These are phyloP conservation scores for Puffinus mauretanicus DNA, from an alignment of 2,113 vertebrate species.

Conservation along the genomic window DNA sequence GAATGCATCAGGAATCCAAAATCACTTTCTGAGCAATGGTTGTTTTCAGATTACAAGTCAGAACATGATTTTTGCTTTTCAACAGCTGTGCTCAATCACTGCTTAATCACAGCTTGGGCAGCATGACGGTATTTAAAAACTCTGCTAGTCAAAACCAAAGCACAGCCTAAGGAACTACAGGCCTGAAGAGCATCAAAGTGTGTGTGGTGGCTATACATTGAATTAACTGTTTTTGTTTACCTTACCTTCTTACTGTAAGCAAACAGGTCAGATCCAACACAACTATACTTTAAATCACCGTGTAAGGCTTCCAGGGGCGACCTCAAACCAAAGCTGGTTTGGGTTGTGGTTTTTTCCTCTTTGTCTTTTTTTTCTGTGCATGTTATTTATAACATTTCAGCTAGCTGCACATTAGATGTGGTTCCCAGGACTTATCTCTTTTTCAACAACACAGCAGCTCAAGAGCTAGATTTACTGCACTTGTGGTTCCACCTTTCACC, in stretches of 20 bases:
- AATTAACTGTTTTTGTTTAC: not conserved
- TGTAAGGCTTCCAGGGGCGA: not conserved
- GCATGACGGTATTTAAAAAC: not conserved
- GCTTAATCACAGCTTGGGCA: not conserved
- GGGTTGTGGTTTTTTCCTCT: not conserved
- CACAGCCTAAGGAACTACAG: not conserved
- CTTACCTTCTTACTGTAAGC: not conserved
- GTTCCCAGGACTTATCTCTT: not conserved
- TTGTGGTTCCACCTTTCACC: not conserved
- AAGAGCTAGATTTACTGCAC: not conserved
- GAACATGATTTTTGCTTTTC: not conserved
- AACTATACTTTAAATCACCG: not conserved
- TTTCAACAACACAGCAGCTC: not conserved
- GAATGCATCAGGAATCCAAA: not conserved
- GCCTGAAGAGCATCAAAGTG: not conserved
- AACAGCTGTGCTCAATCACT: not conserved
- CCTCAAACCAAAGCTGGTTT: not conserved
- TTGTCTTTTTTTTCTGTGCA: fast-evolving
- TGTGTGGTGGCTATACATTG: not conserved
- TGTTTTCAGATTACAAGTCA: not conserved
- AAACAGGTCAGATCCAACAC: not conserved
- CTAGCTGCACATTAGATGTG: not conserved
- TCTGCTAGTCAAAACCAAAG: not conserved
- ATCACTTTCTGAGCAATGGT: fast-evolving
- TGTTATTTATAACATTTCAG: not conserved